Conservation (phyloP, 2,888 invertebrate genomes). For the Dichetophora obliterata region DNA sequence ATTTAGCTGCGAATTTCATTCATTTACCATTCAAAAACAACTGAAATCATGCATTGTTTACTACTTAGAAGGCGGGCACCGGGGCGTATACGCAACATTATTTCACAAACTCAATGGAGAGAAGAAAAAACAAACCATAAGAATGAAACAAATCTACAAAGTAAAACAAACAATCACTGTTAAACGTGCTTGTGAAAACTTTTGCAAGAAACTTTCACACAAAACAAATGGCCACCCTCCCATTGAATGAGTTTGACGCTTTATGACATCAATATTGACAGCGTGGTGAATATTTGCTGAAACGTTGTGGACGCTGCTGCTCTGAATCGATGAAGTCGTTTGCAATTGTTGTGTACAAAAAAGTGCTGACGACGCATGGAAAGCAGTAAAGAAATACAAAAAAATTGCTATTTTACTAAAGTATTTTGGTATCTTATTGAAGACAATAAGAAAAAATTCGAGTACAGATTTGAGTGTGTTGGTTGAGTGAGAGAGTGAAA, state of each 20-base stretch:
- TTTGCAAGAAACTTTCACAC: background rate
- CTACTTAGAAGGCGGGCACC: background rate
- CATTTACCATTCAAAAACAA: constrained; percentile 24
- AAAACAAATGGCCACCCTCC: background rate
- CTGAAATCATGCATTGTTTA: background rate
- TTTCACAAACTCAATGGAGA: background rate
- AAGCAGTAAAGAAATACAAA: too few relatives aligned
- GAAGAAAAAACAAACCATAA: background rate
- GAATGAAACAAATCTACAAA: background rate
- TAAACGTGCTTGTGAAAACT: constrained; percentile 1
- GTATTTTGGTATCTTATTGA: too few relatives aligned
- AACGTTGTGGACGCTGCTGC: background rate
- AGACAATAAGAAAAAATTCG: too few relatives aligned
- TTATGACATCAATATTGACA: constrained; percentile 3
- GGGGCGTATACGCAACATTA: constrained; percentile 1
- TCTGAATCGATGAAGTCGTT: constrained; percentile 11
- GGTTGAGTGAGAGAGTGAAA: too few relatives aligned
- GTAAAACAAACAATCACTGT: constrained; percentile 2
- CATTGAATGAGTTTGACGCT: constrained; percentile 2
- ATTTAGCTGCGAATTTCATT: constrained; percentile 26
- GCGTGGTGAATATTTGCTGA: background rate
- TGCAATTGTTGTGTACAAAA: background rate
- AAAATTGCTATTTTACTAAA: too few relatives aligned
- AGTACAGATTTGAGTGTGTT: too few relatives aligned
- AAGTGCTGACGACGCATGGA: constrained; percentile 16